phyloP scores from a whole-genome alignment of 2,113 vertebrate species.

The Centropristis striata region DNA sequence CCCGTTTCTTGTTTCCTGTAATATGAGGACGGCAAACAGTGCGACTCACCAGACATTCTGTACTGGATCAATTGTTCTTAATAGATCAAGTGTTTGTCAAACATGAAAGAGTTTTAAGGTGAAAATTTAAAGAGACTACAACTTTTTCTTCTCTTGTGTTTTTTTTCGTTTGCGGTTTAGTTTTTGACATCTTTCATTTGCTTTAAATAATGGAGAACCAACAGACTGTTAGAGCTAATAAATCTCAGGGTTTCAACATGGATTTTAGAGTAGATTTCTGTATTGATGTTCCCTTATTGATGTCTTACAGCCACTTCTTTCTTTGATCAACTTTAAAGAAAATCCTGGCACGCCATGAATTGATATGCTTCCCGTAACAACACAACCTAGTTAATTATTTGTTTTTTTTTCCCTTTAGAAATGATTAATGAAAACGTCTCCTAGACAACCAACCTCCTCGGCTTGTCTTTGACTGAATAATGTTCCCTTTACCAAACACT shows the following conservation, averaged over 20 bases:
- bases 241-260: constrained; percentile 16
- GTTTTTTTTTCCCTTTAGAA: constrained; percentile 34
- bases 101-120: constrained; percentile 36
- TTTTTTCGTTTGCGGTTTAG: constrained; percentile 26
- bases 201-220: constrained; percentile 28
- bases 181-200: constrained; percentile 33
- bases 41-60: constrained; percentile 43
- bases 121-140: constrained; percentile 19
- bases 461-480: constrained; percentile 16
- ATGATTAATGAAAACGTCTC: constrained; percentile 30
- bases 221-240: constrained; percentile 13
- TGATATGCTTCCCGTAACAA: neutral
- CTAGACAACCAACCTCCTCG: neutral
- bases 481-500: neutral
- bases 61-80: constrained; percentile 63
- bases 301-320: constrained; percentile 30
- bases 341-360: constrained; percentile 1
- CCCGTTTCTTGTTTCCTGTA: constrained; percentile 56
- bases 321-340: constrained; percentile 59
- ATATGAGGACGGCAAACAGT: constrained; percentile 58
- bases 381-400: neutral
- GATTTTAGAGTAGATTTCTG: constrained; percentile 10
- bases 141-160: constrained; percentile 27
- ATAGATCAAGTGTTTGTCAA: constrained; percentile 60
- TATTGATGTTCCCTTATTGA: constrained; percentile 35